A percentile compares a stretch with the other conserved stretches of the same genome.
phyloP scores from a whole-genome alignment of 1,140 invertebrate species.

The Sinonovacula constricta region DNA sequence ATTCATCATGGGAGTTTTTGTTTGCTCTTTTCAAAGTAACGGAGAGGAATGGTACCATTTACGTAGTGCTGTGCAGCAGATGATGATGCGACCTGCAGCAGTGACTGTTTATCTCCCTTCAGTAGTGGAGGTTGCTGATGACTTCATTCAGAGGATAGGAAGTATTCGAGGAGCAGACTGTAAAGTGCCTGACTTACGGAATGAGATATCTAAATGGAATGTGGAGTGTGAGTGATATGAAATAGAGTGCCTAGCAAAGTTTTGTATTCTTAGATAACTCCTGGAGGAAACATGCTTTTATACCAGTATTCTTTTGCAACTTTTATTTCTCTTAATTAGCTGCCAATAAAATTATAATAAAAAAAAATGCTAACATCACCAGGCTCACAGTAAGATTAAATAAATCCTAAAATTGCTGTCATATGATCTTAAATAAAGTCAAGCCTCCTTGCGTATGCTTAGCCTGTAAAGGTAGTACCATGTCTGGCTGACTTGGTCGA shows the following conservation, averaged over 20 bases:
- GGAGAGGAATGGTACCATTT: slow-evolving; percentile 73
- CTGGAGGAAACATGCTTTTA: background rate
- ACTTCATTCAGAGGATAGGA: slow-evolving; percentile 64
- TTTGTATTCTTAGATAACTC: background rate
- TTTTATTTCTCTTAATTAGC: no score
- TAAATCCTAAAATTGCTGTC: no score
- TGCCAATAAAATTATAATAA: no score
- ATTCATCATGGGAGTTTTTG: background rate
- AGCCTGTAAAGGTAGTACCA: no score
- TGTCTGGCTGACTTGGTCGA: no score
- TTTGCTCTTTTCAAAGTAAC: slow-evolving; percentile 60
- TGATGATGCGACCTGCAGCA: slow-evolving; percentile 71
- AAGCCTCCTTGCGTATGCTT: no score
- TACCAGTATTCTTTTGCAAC: background rate
- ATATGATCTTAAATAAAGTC: no score
- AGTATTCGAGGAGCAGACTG: slow-evolving; percentile 55
- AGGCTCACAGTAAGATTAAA: no score
- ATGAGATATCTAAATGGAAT: slow-evolving; percentile 75
- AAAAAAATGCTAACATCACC: no score
- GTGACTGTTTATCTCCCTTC: slow-evolving; percentile 66
- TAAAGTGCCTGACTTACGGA: slow-evolving; percentile 71
- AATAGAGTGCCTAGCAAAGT: no score
- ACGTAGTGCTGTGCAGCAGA: slow-evolving; percentile 66
- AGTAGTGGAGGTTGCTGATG: slow-evolving; percentile 66
- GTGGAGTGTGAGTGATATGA: slow-evolving; percentile 74